Evolutionary conservation across 2,797 vertebrate genomes (phyloP).

Genomic region (Manis pentadactyla): DNA sequence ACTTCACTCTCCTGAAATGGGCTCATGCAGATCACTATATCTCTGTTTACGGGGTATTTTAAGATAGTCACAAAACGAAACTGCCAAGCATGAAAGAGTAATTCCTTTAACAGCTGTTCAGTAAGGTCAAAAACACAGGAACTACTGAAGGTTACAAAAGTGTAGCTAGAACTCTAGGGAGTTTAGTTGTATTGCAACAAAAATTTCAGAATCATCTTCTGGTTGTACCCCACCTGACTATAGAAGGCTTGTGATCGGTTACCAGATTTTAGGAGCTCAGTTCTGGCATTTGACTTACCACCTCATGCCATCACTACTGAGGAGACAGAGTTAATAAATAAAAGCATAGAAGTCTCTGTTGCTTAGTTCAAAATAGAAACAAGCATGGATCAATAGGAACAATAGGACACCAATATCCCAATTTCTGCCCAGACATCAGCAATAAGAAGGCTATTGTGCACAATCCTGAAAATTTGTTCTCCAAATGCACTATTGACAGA

Average conservation of each 20-base stretch:
- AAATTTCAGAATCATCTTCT: conserved; percentile 40
- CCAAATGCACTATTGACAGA: conserved; percentile 83
- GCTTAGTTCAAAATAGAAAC: conserved; percentile 77
- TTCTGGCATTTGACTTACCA: conserved; percentile 19
- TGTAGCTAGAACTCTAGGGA: conserved; percentile 53
- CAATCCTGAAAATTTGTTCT: conserved; percentile 77
- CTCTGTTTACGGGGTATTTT: conserved; percentile 84
- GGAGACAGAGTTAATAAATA: conserved; percentile 53
- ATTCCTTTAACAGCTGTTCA: conserved; percentile 84
- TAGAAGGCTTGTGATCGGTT: background rate
- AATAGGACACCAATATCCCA: conserved; percentile 82
- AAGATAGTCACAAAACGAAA: conserved; percentile 85
- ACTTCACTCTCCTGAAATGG: conserved; percentile 82
- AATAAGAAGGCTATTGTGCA: conserved; percentile 67
- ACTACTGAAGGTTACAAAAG: conserved; percentile 80
- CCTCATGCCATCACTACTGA: background rate
- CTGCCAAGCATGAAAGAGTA: conserved; percentile 83
- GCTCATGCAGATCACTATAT: conserved; percentile 82
- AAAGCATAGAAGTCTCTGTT: conserved; percentile 45
- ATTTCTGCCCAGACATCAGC: conserved; percentile 80
- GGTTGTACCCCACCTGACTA: background rate
- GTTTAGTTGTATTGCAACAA: background rate
- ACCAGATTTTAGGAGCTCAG: conserved; percentile 20
- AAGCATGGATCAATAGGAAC: conserved; percentile 80
- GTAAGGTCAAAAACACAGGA: conserved; percentile 82